Evolutionary conservation across 1,140 invertebrate genomes (phyloP), one percentile per base, ranked within the genome.

Genomic region (Micrasema minimum): DNA sequence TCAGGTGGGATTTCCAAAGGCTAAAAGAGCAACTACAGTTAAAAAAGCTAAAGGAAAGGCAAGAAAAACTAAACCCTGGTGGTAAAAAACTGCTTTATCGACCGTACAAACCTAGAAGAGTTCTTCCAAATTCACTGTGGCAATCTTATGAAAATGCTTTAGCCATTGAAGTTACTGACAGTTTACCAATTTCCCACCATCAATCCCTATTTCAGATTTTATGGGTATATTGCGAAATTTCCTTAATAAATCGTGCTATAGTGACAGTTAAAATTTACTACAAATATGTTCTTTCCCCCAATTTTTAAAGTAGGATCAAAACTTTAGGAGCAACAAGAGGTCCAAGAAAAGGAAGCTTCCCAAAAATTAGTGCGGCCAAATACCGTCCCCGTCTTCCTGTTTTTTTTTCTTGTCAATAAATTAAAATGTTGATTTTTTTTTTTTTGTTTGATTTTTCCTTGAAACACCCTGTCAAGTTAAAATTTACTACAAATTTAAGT

Each of bases 1-100:
- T 16, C 22, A 62, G 59, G n/a, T 65, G 62, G 62, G 62, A 65
- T 31, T 37, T 65, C 22, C 62, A 65, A 50, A 41, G 62, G 2
- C 16, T 65, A 10, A 65, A 65, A 48, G 62, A 48, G 22, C 59
- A 62, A 43, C 26, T 48, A 7, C 46, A 48, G n/a, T 48, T 65
- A 65, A 46, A 65, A 65, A 65, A 65, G 35, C 14, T 50, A 14
- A 65, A 65, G 35, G 62, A 65, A 9, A 12, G 62, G 11, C 43
- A 65, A 65, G 62, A 65, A 18, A 65, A 65, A 31, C 20, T 62
- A 22, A 62, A 62, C 14, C 38, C 62, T 14, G 62, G 62, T 12
- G 62, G 62, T 18, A 65, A 65, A 35, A 65, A 50, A 16, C 14
- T 65, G n/a, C 43, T 35, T 50, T 65, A 65, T 31, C 14, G 62